phyloP scores from a whole-genome alignment of 2,113 vertebrate genomes.

The Chaenocephalus aceratus region DNA sequence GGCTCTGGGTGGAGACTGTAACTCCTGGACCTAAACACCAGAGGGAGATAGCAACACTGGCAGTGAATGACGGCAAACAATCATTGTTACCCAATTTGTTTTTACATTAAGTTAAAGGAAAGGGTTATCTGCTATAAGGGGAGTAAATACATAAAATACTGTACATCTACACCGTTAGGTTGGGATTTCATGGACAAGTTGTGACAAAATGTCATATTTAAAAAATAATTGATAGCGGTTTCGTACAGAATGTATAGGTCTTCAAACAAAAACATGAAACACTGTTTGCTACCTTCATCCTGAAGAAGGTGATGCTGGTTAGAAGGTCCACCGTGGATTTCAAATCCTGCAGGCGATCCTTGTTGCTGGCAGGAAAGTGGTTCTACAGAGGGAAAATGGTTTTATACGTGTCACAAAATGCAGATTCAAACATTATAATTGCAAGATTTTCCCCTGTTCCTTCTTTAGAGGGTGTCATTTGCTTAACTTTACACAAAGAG shows the following conservation, averaged over 20 bases:
- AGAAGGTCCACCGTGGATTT: slow-evolving; percentile 98
- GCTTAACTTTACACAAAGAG: neutral
- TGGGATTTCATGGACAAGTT: neutral
- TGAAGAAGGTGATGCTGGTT: slow-evolving; percentile 99
- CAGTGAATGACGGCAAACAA: slow-evolving; percentile 1
- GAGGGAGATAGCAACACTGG: neutral
- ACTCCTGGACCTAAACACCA: slow-evolving; percentile 92
- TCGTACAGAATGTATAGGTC: neutral
- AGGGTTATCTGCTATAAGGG: neutral
- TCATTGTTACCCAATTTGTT: neutral
- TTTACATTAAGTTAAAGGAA: neutral
- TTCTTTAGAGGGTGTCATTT: neutral
- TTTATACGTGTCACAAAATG: neutral
- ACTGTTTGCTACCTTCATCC: slow-evolving; percentile 92
- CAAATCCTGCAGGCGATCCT: slow-evolving; percentile 94
- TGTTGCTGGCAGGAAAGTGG: slow-evolving; percentile 96
- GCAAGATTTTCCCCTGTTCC: neutral
- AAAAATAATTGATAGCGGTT: neutral
- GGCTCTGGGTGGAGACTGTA: slow-evolving; percentile 96
- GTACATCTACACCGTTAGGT: neutral
- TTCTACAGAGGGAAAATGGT: slow-evolving; percentile 83
- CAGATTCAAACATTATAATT: neutral
- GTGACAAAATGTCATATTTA: neutral
- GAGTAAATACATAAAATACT: neutral
- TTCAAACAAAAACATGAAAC: fast-evolving